Evolutionary conservation across 2,888 invertebrate species (phyloP), one percentile per base, ranked within the genome.

Genomic region (Steinernema scapterisci): DNA sequence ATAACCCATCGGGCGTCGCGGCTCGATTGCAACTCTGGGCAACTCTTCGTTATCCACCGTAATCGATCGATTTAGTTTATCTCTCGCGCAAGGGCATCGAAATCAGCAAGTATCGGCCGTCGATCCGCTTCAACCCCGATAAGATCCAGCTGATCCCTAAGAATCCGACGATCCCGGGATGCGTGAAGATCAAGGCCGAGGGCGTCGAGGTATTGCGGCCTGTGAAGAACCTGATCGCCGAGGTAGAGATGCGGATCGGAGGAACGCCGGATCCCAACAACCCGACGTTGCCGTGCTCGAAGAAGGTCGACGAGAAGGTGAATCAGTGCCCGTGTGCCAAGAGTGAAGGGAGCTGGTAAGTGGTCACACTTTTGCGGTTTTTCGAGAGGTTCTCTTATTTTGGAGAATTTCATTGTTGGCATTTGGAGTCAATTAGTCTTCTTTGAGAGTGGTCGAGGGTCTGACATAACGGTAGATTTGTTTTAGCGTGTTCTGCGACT

Each of bases 271-370:
- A 86, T 74, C 86, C 86, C 51, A 85, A 83, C 63, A 86, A 86
- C 75, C 86, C 86, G 56, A 81, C 86, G 9, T 77, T 86, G 27
- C 86, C 86, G 21, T 86, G 86, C 73, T 82, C 82, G 11, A 86
- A 87, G 77, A 86, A 87, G 73, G 84, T 86, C 73, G 86, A 86
- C 72, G 86, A 86, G 44, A 86, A 85, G 72, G 86, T 87, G 13
- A 86, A 86, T 71, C 85, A 85, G 72, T 86, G 86, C 63, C 86
- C 86, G 0, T 86, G 86, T 70, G 84, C 86, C 7, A 85, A 87
- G 63, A 75, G 84, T n/a, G 86, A 86, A 70, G 85, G 85, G 71
- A 82, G 86, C 31, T 86, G 86, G 86, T 86, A 73, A 45, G 31
- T n/a, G 11, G 25, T 54, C 54, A 21, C 54, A 23, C 54, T 54